A percentile compares a stretch with the other conserved stretches of the same genome.
Evolutionary conservation across 2,797 vertebrate species (phyloP).

Genomic region (Channa striata): DNA sequence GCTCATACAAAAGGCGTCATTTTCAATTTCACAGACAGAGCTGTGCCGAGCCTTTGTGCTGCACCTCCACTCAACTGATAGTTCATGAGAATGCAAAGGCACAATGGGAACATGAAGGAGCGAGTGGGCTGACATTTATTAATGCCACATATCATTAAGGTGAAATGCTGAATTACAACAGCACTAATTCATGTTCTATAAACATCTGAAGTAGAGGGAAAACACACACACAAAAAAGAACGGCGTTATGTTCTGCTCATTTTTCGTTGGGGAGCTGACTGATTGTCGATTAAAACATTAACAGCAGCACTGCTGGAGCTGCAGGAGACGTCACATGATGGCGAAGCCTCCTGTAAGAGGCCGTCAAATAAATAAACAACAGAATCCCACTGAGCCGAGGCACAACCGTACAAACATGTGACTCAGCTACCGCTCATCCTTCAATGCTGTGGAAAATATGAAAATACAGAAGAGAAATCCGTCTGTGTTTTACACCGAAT

Average conservation of each 20-base stretch:
- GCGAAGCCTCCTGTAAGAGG: conserved; percentile 12
- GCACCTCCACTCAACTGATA: conserved; percentile 11
- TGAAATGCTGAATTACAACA: neutral
- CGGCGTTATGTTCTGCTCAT: neutral
- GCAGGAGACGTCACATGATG: neutral
- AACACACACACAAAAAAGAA: neutral
- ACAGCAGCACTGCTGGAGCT: conserved; percentile 25
- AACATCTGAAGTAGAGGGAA: conserved; percentile 1
- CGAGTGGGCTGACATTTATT: neutral
- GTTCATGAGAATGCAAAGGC: conserved; percentile 27
- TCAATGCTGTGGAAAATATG: neutral
- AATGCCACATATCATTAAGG: neutral
- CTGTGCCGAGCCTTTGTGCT: conserved; percentile 40
- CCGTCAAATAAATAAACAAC: neutral
- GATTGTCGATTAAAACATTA: conserved; percentile 6
- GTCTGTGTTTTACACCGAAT: neutral
- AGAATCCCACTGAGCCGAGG: conserved; percentile 14
- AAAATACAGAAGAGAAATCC: neutral
- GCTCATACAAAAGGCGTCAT: conserved; percentile 61
- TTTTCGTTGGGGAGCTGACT: neutral
- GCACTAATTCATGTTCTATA: neutral
- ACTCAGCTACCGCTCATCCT: conserved; percentile 8
- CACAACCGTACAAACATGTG: conserved; percentile 6
- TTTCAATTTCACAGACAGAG: conserved; percentile 60
- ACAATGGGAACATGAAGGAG: neutral